These are phyloP conservation scores for Mirza zaza DNA, from an alignment of 2,113 vertebrate species.

Conservation along the genomic window DNA sequence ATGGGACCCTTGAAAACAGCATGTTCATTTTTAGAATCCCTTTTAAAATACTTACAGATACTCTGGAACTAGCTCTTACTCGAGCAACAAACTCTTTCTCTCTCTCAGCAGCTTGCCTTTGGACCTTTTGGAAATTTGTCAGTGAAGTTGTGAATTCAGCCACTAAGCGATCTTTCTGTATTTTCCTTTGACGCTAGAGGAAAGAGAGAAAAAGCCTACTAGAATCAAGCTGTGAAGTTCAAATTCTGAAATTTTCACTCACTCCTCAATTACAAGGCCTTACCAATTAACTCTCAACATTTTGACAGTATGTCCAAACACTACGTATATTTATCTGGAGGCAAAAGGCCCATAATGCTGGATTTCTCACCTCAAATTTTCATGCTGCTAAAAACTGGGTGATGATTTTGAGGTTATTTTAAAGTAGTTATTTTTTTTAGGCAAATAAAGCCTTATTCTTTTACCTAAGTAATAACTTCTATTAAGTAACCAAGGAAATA, in stretches of 20 bases:
- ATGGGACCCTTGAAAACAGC: background rate
- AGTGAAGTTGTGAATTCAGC: constrained; percentile 93
- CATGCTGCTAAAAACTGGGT: background rate
- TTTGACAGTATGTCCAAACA: background rate
- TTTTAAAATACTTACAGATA: constrained; percentile 89
- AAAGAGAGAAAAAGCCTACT: background rate
- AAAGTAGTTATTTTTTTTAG: background rate
- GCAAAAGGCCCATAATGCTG: background rate
- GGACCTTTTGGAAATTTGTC: constrained; percentile 93
- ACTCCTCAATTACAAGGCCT: background rate
- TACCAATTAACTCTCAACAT: background rate
- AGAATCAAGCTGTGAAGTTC: constrained; percentile 47
- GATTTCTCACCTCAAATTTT: background rate
- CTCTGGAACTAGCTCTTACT: constrained; percentile 94
- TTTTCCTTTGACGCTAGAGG: constrained; percentile 93
- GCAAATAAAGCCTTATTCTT: constrained; percentile 21
- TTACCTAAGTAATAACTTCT: background rate
- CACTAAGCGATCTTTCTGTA: constrained; percentile 95
- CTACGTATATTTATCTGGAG: background rate
- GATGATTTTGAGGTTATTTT: background rate
- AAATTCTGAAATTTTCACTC: background rate
- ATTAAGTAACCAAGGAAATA: background rate
- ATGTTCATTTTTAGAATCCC: background rate
- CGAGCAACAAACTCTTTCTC: constrained; percentile 96
- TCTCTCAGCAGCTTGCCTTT: constrained; percentile 93